Percentiles rank a stretch among this genome's conserved stretches.
Conservation (phyloP, 2,797 vertebrate genomes). For the Cheirogaleus major region DNA sequence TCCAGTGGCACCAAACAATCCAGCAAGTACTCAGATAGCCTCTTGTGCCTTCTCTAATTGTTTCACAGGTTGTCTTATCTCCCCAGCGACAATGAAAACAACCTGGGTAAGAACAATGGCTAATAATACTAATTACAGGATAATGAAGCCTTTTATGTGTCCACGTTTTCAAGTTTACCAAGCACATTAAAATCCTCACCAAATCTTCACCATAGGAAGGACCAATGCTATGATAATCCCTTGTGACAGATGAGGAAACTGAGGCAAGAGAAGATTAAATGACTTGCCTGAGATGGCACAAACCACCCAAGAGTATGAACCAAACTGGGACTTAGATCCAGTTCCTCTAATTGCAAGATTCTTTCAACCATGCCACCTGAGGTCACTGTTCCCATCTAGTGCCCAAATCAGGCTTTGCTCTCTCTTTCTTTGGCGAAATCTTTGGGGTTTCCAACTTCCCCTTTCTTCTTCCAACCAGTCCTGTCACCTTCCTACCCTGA, state of each 20-base stretch:
- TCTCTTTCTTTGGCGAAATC: not conserved
- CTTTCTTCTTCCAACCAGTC: not conserved
- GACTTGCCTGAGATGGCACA: not conserved
- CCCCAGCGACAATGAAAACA: not conserved
- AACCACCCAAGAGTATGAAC: not conserved
- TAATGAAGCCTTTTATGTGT: not conserved
- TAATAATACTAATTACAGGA: not conserved
- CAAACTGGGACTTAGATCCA: not conserved
- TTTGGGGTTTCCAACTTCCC: not conserved
- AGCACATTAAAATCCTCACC: not conserved
- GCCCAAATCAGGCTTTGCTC: not conserved
- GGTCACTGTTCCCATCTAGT: not conserved
- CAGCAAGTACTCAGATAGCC: not conserved
- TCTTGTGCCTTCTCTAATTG: not conserved
- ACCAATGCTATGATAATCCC: not conserved
- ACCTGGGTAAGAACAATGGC: not conserved
- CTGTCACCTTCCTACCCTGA: not conserved
- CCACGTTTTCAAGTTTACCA: not conserved
- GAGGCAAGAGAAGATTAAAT: not conserved
- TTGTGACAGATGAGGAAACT: not conserved
- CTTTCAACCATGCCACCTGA: no score
- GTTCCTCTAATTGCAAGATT: not conserved
- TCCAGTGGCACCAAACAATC: not conserved
- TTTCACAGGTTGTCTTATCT: not conserved
- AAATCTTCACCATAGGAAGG: not conserved